phyloP scores from a whole-genome alignment of 1,140 invertebrate species.

The Centruroides vittatus region DNA sequence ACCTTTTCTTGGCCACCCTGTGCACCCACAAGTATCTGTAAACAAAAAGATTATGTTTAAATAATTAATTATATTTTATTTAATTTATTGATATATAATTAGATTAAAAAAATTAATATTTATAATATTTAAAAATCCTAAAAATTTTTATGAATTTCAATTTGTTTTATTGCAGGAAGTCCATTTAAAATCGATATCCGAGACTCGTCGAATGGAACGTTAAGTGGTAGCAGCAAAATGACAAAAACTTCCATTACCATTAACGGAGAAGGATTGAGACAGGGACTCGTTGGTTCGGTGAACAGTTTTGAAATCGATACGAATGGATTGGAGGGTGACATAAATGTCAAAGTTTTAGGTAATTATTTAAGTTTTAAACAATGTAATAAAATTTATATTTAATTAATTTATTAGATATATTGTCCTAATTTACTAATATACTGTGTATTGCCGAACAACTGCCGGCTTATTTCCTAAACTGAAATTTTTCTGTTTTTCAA shows the following conservation, averaged over 20 bases:
- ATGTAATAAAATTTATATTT: not conserved
- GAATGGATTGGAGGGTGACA: constrained; percentile 30
- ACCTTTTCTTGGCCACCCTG: too few relatives aligned
- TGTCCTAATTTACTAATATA: too few relatives aligned
- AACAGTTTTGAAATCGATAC: constrained; percentile 44
- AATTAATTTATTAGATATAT: too few relatives aligned
- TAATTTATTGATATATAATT: too few relatives aligned
- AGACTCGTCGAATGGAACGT: constrained; percentile 15
- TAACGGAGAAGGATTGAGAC: constrained; percentile 37
- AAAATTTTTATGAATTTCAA: not conserved
- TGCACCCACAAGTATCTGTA: too few relatives aligned
- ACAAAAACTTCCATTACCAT: constrained; percentile 24
- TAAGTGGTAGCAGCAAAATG: constrained; percentile 3
- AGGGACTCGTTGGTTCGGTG: constrained; percentile 39
- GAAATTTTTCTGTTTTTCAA: too few relatives aligned
- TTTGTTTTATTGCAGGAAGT: constrained; percentile 43
- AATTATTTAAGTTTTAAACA: constrained; percentile 1
- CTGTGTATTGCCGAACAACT: too few relatives aligned
- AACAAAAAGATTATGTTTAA: too few relatives aligned
- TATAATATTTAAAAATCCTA: too few relatives aligned
- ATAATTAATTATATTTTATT: too few relatives aligned
- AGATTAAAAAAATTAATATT: too few relatives aligned
- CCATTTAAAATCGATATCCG: constrained; percentile 59
- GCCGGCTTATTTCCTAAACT: too few relatives aligned
- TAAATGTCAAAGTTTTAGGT: constrained; percentile 35